These are phyloP conservation scores for Harpagoxenus sublaevis DNA, from an alignment of 2,888 invertebrate species.

Conservation along the genomic window DNA sequence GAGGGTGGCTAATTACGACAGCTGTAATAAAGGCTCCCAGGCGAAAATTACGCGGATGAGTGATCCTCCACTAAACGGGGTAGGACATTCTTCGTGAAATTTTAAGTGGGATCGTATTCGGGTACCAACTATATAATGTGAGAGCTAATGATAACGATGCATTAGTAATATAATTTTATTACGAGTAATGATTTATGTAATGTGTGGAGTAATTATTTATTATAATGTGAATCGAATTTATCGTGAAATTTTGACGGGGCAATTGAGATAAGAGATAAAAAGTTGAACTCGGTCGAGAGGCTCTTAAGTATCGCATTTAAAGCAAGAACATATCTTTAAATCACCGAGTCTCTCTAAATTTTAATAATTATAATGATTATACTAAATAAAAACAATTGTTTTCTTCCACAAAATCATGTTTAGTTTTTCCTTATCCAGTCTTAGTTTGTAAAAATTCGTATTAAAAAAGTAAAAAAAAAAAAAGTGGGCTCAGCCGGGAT, in stretches of 20 bases:
- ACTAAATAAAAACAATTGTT: neutral
- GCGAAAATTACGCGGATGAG: slow-evolving; percentile 16
- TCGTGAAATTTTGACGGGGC: neutral
- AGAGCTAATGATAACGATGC: neutral
- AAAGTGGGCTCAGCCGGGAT: slow-evolving; percentile 85
- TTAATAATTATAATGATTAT: neutral
- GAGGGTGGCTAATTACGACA: slow-evolving; percentile 48
- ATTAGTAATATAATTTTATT: neutral
- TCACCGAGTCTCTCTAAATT: slow-evolving; percentile 47
- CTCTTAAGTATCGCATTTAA: slow-evolving; percentile 90
- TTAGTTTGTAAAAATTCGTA: neutral
- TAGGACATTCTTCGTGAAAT: neutral
- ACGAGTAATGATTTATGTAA: neutral
- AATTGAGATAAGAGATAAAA: slow-evolving; percentile 40
- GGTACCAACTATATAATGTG: neutral
- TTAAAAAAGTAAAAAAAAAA: slow-evolving; percentile 60
- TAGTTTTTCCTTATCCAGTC: neutral
- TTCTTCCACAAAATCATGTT: neutral
- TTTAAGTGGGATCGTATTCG: neutral
- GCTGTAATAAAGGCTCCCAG: slow-evolving; percentile 37
- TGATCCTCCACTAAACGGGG: neutral
- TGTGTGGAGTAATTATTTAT: too few relatives aligned
- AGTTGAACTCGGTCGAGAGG: slow-evolving; percentile 86
- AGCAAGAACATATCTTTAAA: slow-evolving; percentile 86
- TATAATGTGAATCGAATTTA: neutral